Evolutionary conservation across 2,888 invertebrate species (phyloP), one percentile per base, ranked within the genome.

Genomic region (Agriotes lineatus): DNA sequence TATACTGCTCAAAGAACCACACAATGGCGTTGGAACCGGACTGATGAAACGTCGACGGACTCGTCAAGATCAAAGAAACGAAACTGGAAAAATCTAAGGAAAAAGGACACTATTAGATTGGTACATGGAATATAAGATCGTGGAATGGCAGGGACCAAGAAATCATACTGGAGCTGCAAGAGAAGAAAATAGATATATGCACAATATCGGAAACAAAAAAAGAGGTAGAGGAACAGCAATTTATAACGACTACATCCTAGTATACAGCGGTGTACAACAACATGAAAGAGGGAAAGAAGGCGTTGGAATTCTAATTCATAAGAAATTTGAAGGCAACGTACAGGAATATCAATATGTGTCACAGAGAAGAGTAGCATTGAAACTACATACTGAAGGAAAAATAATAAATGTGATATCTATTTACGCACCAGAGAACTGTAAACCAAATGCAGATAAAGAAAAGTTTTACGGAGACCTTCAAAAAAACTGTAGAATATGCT

Each of bases 11-110:
- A 39, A 12, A 39, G 39, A 39, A 39, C n/a, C 39, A 39, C 39
- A 39, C 39, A 39, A 39, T 39, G 14, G 39, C 39, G 6, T 39
- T 12, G 39, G 39, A 39, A 39, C n/a, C n/a, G 39, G 39, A 39
- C 39, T 39, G 39, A 39, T 39, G 39, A 39, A 39, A 39, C 39
- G 39, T 39, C n/a, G 39, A 39, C 39, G 39, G 39, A 39, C 39
- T 39, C 39, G 39, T 6, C 14, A 12, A 39, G 39, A 39, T 5
- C 5, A 39, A 39, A 12, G n/a, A 39, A 39, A 39, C 39, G n/a
- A 39, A 39, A n/a, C 5, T 39, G n/a, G 39, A 39, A 39, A 39
- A 39, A 39, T 39, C 39, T 39, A 39, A 39, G n/a, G 6, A 39
- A 39, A 39, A 39, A 39, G 10, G 9, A 7, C 6, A 9, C 9